Evolutionary conservation across 2,888 invertebrate species (phyloP), one percentile per base, ranked within the genome.

Genomic region (Halictus quadricinctus): DNA sequence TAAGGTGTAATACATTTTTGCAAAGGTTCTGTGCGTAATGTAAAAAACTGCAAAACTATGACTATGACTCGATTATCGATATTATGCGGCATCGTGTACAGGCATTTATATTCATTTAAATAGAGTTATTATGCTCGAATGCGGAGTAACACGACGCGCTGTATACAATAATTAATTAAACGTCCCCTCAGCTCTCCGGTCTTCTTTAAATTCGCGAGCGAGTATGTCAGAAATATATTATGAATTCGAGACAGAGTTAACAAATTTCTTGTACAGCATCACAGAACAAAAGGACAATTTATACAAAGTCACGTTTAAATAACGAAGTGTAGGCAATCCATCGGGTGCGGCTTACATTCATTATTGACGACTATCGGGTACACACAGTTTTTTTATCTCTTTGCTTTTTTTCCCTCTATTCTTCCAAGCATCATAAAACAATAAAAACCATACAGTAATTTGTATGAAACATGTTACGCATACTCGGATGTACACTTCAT

Each of bases 311-410:
- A 87, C 80, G 80, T 87, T 70, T 70, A 86, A 87, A 79, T 85
- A 88, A 87, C 58, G 87, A 64, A 82, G 79, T 72, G 81, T 84
- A 84, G 77, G 76, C 70, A 89, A 88, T 88, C 86, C 83, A 87
- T 88, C 70, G 80, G 72, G 69, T 84, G 88, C 87, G 85, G 87
- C 79, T 90, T 85, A 81, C 82, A 88, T 91, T 90, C 90, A 92
- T 89, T 88, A 90, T 91, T 89, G 89, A 91, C 89, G 91, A 91
- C 87, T 86, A 84, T 88, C 54, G n/a, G 21, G 77, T 85, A 88
- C 83, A 80, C 77, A 43, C 41, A 36, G 41, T 36, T 36, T 21
- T 69, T 69, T 10, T n/a, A 58, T n/a, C 41, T 41, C 41, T 69
- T 69, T 64, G 64, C 64, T 18, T 64, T 64, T 64, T 64, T 64